phyloP scores from a whole-genome alignment of 1,140 invertebrate genomes.

The Sarcophaga peregrina region DNA sequence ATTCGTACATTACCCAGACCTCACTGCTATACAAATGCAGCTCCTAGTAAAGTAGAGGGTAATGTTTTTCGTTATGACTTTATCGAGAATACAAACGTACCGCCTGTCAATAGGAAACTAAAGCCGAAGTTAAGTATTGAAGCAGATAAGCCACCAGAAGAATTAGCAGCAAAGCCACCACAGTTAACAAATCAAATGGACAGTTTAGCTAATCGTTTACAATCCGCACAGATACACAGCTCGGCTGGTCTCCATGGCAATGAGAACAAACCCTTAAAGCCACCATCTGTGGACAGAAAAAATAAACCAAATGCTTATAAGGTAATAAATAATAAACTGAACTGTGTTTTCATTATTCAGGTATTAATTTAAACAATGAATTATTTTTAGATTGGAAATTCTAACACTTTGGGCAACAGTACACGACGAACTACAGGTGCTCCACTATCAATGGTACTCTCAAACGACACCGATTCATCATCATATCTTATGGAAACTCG shows the following conservation, averaged over 20 bases:
- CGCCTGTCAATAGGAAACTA: conserved; percentile 79
- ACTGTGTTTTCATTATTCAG: not conserved
- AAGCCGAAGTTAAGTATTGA: conserved; percentile 76
- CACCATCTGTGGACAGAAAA: conserved; percentile 62
- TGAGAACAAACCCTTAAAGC: conserved; percentile 44
- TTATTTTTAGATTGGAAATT: conserved; percentile 34
- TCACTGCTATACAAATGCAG: conserved; percentile 81
- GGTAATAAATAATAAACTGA: conserved; percentile 45
- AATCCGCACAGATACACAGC: conserved; percentile 57
- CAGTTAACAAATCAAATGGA: conserved; percentile 45
- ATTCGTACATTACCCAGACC: conserved; percentile 60
- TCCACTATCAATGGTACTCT: conserved; percentile 57
- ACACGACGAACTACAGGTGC: conserved; percentile 56
- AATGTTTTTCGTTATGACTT: conserved; percentile 71
- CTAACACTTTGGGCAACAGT: conserved; percentile 41
- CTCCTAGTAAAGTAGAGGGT: conserved; percentile 71
- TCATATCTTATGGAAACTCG: conserved; percentile 56
- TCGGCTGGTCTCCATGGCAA: conserved; percentile 57
- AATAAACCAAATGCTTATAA: conserved; percentile 62
- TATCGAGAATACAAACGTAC: conserved; percentile 70
- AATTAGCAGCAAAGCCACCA: conserved; percentile 57
- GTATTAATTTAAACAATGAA: not conserved
- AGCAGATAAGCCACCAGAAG: conserved; percentile 70
- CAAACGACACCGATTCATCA: conserved; percentile 53
- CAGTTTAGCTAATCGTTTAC: conserved; percentile 54